These are phyloP conservation scores for Periophthalmus modestus DNA, from an alignment of 2,113 vertebrate species.

Conservation along the genomic window DNA sequence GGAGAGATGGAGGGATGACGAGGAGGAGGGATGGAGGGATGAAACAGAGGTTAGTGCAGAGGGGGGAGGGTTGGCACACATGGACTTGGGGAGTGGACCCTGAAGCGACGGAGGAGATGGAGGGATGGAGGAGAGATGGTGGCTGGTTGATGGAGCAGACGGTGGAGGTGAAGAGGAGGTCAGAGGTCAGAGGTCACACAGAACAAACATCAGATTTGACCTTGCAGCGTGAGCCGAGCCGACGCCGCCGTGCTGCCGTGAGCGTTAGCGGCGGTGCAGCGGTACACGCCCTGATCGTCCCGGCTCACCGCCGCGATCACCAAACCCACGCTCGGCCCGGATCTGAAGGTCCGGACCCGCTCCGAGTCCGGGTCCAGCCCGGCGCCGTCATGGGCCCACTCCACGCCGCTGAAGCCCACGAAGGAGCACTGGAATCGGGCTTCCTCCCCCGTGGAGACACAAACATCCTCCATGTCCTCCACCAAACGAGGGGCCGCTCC, in stretches of 20 bases:
- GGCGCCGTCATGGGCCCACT: slow-evolving; percentile 82
- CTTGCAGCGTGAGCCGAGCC: slow-evolving; percentile 86
- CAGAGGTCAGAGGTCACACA: neutral
- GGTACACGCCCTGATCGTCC: slow-evolving; percentile 83
- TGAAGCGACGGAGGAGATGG: neutral
- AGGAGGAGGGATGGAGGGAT: neutral
- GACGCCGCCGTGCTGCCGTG: slow-evolving; percentile 81
- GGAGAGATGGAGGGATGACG: neutral
- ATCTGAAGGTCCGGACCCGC: slow-evolving; percentile 77
- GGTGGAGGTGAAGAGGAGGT: neutral
- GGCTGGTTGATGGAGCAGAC: neutral
- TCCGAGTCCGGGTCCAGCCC: slow-evolving; percentile 68
- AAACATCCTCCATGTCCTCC: slow-evolving; percentile 80
- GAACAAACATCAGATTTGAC: slow-evolving; percentile 64
- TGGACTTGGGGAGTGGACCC: neutral
- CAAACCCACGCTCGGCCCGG: slow-evolving; percentile 77
- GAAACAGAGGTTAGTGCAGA: neutral
- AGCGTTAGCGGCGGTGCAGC: slow-evolving; percentile 80
- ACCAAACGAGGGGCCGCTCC: slow-evolving; percentile 58
- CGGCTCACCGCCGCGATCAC: slow-evolving; percentile 75
- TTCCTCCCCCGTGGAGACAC: slow-evolving; percentile 74
- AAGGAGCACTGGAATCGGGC: slow-evolving; percentile 84
- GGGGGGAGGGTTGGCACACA: neutral
- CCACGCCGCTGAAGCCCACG: slow-evolving; percentile 73
- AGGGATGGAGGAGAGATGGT: neutral